Conservation (phyloP, 2,797 vertebrate genomes). For the Sebastes cheni region DNA sequence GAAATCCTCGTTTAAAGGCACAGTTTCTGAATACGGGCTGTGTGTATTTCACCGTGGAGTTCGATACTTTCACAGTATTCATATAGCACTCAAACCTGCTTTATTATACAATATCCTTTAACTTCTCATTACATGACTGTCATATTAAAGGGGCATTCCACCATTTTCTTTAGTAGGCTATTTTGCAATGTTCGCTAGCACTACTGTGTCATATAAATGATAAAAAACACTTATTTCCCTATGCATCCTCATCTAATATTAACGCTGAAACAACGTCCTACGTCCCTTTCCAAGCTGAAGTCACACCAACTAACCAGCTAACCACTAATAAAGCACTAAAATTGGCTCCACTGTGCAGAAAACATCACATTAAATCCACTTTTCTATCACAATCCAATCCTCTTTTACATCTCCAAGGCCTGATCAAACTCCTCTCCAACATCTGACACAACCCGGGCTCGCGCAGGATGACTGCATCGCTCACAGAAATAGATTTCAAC, state of each 20-base stretch:
- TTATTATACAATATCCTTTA: too few relatives aligned
- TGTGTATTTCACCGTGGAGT: too few relatives aligned
- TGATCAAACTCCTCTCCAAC: constrained; percentile 25
- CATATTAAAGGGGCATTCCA: not conserved
- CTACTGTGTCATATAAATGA: not conserved
- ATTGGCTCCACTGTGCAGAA: not conserved
- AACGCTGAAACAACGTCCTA: not conserved
- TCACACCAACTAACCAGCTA: not conserved
- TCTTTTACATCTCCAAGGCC: not conserved
- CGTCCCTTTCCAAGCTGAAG: not conserved
- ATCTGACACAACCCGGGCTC: not conserved
- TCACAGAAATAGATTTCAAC: constrained; percentile 45
- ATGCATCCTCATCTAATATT: not conserved
- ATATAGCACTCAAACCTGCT: too few relatives aligned
- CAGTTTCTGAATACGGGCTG: too few relatives aligned
- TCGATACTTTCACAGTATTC: too few relatives aligned
- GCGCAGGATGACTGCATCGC: constrained; percentile 21
- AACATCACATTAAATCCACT: not conserved
- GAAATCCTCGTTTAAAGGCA: too few relatives aligned
- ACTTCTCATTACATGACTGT: not conserved
- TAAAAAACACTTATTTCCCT: not conserved
- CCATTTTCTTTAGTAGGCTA: not conserved
- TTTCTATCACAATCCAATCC: not conserved
- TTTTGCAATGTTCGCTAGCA: not conserved
- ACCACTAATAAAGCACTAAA: not conserved